Conservation (phyloP, 2,888 invertebrate genomes). For the Mimumesa dahlbomi region DNA sequence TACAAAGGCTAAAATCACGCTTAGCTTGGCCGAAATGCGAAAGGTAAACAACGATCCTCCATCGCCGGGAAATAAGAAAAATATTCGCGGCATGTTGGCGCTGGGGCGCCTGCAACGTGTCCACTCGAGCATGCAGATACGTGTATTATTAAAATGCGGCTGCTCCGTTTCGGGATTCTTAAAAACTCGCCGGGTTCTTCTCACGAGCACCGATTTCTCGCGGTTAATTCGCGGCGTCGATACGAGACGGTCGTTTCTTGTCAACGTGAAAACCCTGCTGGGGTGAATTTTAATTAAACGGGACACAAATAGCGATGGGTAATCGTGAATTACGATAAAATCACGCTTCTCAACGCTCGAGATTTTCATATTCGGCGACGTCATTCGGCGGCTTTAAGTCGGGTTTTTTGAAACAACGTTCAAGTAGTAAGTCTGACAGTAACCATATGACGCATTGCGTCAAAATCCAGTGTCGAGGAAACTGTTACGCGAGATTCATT, state of each 20-base stretch:
- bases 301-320: too few species aligned
- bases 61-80: conserved; percentile 46
- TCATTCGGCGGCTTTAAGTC: conserved; percentile 44
- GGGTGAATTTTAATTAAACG: too few species aligned
- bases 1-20: conserved; percentile 21
- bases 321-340: too few species aligned
- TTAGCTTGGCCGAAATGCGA: conserved; percentile 34
- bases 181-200: conserved; percentile 20
- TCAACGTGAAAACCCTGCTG: too few species aligned
- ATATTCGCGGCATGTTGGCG: conserved; percentile 44
- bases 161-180: conserved; percentile 37
- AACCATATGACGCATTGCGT: conserved; percentile 62
- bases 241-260: neutral
- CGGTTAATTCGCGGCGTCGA: neutral
- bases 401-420: conserved; percentile 45
- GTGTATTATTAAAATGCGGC: conserved; percentile 56
- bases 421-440: conserved; percentile 48
- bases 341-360: too few species aligned
- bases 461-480: conserved; percentile 55
- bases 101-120: conserved; percentile 48
- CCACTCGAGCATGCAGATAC: conserved; percentile 48
- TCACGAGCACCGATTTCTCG: neutral
- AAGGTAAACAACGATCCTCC: conserved; percentile 40
- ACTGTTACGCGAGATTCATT: conserved; percentile 34
- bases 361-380: too few species aligned